These are phyloP conservation scores for Sesia bembeciformis DNA, from an alignment of 2,888 invertebrate genomes.

Conservation along the genomic window DNA sequence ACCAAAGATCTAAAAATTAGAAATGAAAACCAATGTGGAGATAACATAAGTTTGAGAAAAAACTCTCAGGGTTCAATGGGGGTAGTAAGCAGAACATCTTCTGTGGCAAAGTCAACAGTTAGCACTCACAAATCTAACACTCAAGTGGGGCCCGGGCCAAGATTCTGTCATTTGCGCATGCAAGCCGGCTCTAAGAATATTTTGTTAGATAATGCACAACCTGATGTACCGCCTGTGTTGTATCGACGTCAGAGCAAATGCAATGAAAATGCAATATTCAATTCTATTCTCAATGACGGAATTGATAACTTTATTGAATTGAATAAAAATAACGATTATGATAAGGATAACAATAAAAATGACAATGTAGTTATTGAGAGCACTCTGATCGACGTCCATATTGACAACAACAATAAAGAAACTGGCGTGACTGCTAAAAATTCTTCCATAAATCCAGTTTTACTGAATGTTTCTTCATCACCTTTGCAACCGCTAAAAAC, in stretches of 20 bases:
- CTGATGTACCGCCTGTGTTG: constrained; percentile 81
- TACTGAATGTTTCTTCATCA: constrained; percentile 62
- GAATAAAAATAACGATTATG: constrained; percentile 37
- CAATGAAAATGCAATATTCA: constrained; percentile 59
- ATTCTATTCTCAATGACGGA: constrained; percentile 58
- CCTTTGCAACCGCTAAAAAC: constrained; percentile 65
- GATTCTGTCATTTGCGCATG: constrained; percentile 84
- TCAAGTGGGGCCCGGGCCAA: constrained; percentile 77
- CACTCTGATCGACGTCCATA: constrained; percentile 62
- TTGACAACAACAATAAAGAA: constrained; percentile 58
- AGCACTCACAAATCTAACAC: constrained; percentile 66
- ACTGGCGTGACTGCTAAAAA: constrained; percentile 32
- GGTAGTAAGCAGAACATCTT: constrained; percentile 61
- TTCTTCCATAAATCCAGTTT: constrained; percentile 51
- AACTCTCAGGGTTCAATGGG: constrained; percentile 65
- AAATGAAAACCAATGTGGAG: constrained; percentile 29
- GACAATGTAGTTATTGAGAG: constrained; percentile 57
- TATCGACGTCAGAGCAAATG: constrained; percentile 77
- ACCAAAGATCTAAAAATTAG: constrained; percentile 37
- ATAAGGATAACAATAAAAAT: constrained; percentile 34
- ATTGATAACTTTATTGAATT: constrained; percentile 52
- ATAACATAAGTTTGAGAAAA: constrained; percentile 39
- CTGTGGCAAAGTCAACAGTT: constrained; percentile 63
- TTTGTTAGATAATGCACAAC: constrained; percentile 84
- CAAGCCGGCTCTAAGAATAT: constrained; percentile 88